Evolutionary conservation across 2,797 vertebrate species (phyloP).

Genomic region (Botia kubotai): DNA sequence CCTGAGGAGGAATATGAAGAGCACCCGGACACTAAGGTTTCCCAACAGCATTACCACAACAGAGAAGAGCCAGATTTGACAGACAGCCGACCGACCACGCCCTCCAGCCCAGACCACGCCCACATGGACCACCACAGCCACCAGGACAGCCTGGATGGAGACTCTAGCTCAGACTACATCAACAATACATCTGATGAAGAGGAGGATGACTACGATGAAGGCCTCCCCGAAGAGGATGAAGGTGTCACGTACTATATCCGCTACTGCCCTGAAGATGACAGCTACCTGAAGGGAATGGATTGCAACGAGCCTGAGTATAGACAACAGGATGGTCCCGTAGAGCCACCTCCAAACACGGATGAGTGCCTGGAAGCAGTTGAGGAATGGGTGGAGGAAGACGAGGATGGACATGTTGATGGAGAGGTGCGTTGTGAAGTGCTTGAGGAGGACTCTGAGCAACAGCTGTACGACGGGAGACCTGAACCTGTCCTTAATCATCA

Average conservation of each 20-base stretch:
- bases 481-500: slow-evolving; percentile 81
- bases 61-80: slow-evolving; percentile 73
- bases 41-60: slow-evolving; percentile 64
- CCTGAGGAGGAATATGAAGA: slow-evolving; percentile 71
- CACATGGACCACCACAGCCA: slow-evolving; percentile 70
- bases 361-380: slow-evolving; percentile 91
- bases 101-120: slow-evolving; percentile 77
- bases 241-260: slow-evolving; percentile 98
- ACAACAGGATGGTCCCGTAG: slow-evolving; percentile 54
- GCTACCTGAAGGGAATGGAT: slow-evolving; percentile 93
- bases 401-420: slow-evolving; percentile 69
- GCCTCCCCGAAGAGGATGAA: slow-evolving; percentile 94
- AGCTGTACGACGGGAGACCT: slow-evolving; percentile 82
- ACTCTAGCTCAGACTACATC: slow-evolving; percentile 97
- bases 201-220: slow-evolving; percentile 95
- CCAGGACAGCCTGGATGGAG: slow-evolving; percentile 87
- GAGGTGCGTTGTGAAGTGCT: slow-evolving; percentile 83
- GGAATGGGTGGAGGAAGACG: slow-evolving; percentile 83
- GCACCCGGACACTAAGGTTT: slow-evolving; percentile 40
- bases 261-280: slow-evolving; percentile 97
- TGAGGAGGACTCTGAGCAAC: slow-evolving; percentile 78
- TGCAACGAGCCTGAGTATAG: slow-evolving; percentile 70
- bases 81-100: slow-evolving; percentile 75
- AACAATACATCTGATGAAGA: slow-evolving; percentile 97
- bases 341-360: slow-evolving; percentile 76